Base-by-base conservation (phyloP, 1,140 invertebrate genomes). In the Aricia agestis region DNA sequence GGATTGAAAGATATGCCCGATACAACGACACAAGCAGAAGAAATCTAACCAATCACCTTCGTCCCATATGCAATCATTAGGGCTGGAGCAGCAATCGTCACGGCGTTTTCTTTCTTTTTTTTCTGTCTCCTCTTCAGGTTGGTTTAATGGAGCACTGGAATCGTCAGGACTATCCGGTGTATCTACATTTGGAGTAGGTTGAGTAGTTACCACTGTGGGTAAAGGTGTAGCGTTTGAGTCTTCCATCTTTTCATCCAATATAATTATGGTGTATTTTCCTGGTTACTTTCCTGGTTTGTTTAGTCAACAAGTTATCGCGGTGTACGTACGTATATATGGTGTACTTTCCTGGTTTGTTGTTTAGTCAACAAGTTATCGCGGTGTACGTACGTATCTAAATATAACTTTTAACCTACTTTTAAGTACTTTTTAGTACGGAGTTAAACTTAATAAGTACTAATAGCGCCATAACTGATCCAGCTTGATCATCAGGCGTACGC, bases 11-110 rank as follows among this genome's bases (percentile, higher is more conserved):
- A 68, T 32, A 1, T 25, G 31, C 31, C 6, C 67, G n/a, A 68
- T 18, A 18, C 42, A 68, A 57, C 67, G 67, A 68, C 67, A 68
- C 25, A 52, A 19, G 19, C 45, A 57, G 7, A 68, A 68, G 9
- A 36, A 68, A 57, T 68, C 67, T 25, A 52, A 68, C 18, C 25
- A 52, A 5, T 42, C 42, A 57, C 57, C 45, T n/a, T 57, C 67
- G 45, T 52, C 45, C 5, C 9, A 52, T 13, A 52, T 52, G 11
- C 45, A 52, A 4, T 52, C 45, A 10, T 57, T 68, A 0, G 31
- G 13, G 32, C 25, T 31, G 45, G n/a, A 68, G 9, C 52, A 68
- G n/a, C 15, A 58, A 6, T 57, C 6, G 4, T 7, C 32, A n/a
- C n/a, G 45, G 9, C 13, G 45, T 58, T 17, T 45, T 25, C 57